A percentile compares a stretch with the other conserved stretches of the same genome.
These are phyloP conservation scores for Palaemon carinicauda DNA, from an alignment of 1,140 invertebrate species.

Conservation along the genomic window DNA sequence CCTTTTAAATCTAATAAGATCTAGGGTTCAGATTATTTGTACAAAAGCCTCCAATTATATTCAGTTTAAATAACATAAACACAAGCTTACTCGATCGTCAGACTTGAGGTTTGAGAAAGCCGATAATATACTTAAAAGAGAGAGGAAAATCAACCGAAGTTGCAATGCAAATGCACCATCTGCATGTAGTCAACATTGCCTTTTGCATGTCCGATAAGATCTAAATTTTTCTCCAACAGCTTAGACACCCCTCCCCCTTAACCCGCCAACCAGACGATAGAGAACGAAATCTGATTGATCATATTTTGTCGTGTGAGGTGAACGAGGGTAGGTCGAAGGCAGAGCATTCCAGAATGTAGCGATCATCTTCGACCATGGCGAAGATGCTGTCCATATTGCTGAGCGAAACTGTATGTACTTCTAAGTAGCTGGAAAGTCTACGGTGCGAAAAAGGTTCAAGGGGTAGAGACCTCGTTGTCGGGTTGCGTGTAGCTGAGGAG, in stretches of 20 bases:
- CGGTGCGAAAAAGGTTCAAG: background rate
- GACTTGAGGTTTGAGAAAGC: too few relatives aligned
- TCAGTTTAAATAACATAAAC: too few relatives aligned
- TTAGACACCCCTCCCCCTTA: background rate
- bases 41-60: too few relatives aligned
- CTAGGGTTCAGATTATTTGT: too few relatives aligned
- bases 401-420: background rate
- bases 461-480: background rate
- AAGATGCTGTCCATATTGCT: background rate
- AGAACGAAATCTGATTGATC: slow-evolving; percentile 14
- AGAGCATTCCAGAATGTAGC: background rate
- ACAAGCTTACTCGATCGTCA: too few relatives aligned
- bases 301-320: background rate
- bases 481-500: background rate
- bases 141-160: background rate
- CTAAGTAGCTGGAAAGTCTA: background rate
- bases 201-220: slow-evolving; percentile 1
- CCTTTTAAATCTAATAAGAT: too few relatives aligned
- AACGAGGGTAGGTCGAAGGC: background rate
- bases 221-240: background rate
- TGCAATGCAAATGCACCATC: background rate
- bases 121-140: background rate
- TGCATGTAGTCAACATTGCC: background rate
- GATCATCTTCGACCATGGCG: background rate
- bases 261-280: background rate